phyloP scores from a whole-genome alignment of 2,888 invertebrate genomes.

The Leptopilina myrica region DNA sequence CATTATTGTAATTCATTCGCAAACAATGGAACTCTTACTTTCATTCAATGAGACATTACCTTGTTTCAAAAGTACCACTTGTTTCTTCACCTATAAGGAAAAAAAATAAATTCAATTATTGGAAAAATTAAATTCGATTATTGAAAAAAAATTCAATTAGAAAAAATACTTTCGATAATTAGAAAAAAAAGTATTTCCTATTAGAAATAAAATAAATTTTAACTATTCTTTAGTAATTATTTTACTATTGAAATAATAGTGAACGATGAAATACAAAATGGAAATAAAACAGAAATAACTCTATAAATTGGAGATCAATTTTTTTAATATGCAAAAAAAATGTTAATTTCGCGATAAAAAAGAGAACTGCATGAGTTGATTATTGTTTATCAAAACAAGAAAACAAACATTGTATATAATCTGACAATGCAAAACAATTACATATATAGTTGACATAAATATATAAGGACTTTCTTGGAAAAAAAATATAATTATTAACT shows the following conservation, averaged over 20 bases:
- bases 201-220: too few relatives aligned
- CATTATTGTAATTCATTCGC: constrained; percentile 29
- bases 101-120: not conserved
- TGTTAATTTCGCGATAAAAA: not conserved
- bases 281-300: too few relatives aligned
- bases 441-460: constrained; percentile 14
- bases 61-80: constrained; percentile 3
- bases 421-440: constrained; percentile 14
- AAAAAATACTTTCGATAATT: not conserved
- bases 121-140: not conserved
- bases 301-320: too few relatives aligned
- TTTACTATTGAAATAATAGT: too few relatives aligned
- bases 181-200: too few relatives aligned
- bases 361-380: not conserved
- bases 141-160: not conserved
- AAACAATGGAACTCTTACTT: constrained; percentile 35
- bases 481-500: not conserved
- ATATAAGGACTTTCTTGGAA: not conserved
- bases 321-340: too few relatives aligned
- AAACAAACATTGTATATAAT: constrained; percentile 1
- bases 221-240: too few relatives aligned
- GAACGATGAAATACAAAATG: too few relatives aligned
- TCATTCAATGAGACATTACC: not conserved
- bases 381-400: constrained; percentile 5
- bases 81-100: not conserved